Evolutionary conservation across 2,797 vertebrate genomes (phyloP), one percentile per base, ranked within the genome.

Genomic region (Enteromius argenteus): DNA sequence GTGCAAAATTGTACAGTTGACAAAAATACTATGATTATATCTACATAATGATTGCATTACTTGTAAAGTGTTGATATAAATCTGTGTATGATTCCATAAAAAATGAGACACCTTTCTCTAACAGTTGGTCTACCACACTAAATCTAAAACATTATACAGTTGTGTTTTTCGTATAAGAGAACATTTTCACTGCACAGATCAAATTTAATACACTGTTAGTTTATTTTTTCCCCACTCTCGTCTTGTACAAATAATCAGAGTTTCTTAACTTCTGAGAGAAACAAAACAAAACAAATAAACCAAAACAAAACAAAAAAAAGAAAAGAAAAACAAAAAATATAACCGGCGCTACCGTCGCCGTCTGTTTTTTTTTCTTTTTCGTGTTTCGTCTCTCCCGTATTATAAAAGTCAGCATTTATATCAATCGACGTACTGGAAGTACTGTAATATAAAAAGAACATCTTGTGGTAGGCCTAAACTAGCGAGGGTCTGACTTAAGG

Each of bases 401-500:
- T 98, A 98, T 95, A 98, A 98, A 98, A 97, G 94, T 97, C 95
- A 96, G 95, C 95, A 97, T 95, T 97, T 96, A 96, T 97, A 97
- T 96, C 95, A 96, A 97, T 97, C 94, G 94, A 94, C 96, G 96
- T 96, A 97, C 93, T 96, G 96, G 96, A 98, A 96, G 96, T 96
- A 87, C 84, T n/a, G 42, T 74, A 96, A 96, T 96, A 97, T 96
- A 97, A 96, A 97, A 97, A 97, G 95, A 97, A 97, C 94, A 95
- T 92, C 92, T 95, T 90, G 86, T 94, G 89, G 93, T 96, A 96
- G 95, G 92, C 92, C 93, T 96, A 95, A 90, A 95, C 93, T 95
- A 96, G 92, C 93, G 89, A 73, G 87, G 88, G 87, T 83, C 88
- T 90, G 94, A 94, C 93, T 94, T 95, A 94, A 93, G 93, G 92